A percentile compares a stretch with the other conserved stretches of the same genome.
Evolutionary conservation across 2,113 vertebrate species (phyloP).

Genomic region (Puffinus mauretanicus): DNA sequence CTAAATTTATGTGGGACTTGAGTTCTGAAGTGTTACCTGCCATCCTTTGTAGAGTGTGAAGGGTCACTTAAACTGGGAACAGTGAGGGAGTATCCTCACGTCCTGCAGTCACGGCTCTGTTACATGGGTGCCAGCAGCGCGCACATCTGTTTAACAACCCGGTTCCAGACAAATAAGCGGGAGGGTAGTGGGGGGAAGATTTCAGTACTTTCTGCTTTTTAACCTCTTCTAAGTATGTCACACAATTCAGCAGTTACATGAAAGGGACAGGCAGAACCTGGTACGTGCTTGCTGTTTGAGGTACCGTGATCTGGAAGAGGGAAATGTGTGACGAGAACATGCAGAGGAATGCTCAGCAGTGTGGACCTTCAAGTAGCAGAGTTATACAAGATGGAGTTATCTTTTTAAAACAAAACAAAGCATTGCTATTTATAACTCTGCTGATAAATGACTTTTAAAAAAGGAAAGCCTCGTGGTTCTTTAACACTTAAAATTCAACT

Average conservation of each 20-base stretch:
- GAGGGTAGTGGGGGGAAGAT: accelerated
- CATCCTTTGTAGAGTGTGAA: not conserved
- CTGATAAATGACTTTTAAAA: not conserved
- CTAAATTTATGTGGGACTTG: not conserved
- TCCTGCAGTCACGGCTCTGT: not conserved
- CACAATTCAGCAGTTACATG: not conserved
- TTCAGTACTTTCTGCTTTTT: not conserved
- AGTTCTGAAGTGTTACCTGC: not conserved
- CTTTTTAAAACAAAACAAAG: not conserved
- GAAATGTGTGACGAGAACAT: not conserved
- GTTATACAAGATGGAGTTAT: not conserved
- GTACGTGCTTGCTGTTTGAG: not conserved
- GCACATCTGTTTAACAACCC: not conserved
- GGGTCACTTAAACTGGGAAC: not conserved
- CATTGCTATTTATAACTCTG: not conserved
- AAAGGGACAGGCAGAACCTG: not conserved
- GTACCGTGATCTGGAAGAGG: not conserved
- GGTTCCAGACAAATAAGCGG: not conserved
- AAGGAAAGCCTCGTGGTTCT: not conserved
- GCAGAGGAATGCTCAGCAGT: not conserved
- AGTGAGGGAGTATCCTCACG: not conserved
- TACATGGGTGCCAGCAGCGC: not conserved
- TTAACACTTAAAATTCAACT: not conserved
- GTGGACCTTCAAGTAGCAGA: not conserved
- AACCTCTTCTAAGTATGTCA: not conserved